Evolutionary conservation across 1,140 invertebrate genomes (phyloP).

Genomic region (Bicyclus anynana): DNA sequence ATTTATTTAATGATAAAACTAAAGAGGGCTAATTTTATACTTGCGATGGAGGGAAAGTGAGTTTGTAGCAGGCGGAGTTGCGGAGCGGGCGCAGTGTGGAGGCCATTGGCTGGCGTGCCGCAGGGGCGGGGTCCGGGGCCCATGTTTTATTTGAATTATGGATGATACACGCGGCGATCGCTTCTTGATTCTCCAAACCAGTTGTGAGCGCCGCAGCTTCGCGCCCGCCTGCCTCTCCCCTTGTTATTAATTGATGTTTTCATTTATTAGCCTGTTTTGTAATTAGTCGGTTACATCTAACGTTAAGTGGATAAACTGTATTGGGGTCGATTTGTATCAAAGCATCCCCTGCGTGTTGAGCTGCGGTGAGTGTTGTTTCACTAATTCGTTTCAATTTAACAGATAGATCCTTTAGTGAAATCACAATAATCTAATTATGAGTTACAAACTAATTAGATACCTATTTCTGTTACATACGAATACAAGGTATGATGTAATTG

Average conservation of each 20-base stretch:
- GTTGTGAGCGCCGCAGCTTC: slow-evolving; percentile 63
- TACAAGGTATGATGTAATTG: no score
- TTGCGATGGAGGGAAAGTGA: slow-evolving; percentile 56
- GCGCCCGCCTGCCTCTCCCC: slow-evolving; percentile 63
- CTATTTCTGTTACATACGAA: no score
- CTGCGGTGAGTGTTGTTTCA: slow-evolving; percentile 15
- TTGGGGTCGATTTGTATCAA: slow-evolving; percentile 16
- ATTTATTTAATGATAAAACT: slow-evolving; percentile 62
- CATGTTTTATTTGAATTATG: slow-evolving; percentile 76
- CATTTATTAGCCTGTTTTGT: slow-evolving; percentile 67
- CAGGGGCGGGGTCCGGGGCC: slow-evolving; percentile 67
- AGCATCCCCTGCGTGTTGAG: slow-evolving; percentile 10
- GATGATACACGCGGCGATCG: slow-evolving; percentile 61
- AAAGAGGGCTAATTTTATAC: slow-evolving; percentile 61
- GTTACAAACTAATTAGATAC: no score
- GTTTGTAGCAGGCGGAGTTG: slow-evolving; percentile 61
- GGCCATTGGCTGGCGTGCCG: slow-evolving; percentile 61
- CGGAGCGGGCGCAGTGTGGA: slow-evolving; percentile 40
- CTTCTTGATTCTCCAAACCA: slow-evolving; percentile 57
- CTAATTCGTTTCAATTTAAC: slow-evolving; percentile 1
- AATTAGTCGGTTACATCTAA: slow-evolving; percentile 31
- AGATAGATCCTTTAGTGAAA: background rate
- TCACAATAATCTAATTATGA: no score
- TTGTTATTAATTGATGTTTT: slow-evolving; percentile 74
- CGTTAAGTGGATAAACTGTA: slow-evolving; percentile 15